These are phyloP conservation scores for Conchocele bisecta DNA, from an alignment of 2,888 invertebrate species.

Conservation along the genomic window DNA sequence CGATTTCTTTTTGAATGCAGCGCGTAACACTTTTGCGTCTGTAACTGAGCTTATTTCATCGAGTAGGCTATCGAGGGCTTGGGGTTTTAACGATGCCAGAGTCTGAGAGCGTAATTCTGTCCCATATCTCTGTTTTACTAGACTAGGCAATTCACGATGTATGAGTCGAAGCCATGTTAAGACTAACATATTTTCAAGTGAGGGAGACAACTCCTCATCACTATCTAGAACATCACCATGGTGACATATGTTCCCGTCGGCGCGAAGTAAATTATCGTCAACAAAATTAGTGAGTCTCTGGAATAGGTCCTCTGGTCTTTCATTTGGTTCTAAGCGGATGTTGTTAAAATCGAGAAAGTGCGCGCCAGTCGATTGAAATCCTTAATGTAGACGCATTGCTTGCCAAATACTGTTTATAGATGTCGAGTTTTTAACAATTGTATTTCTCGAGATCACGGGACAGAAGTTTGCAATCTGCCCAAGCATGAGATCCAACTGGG, in stretches of 20 bases:
- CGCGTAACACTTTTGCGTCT: not conserved
- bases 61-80: slow-evolving; percentile 23
- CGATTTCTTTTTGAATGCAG: not conserved
- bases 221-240: slow-evolving; percentile 32
- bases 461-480: slow-evolving; percentile 57
- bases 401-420: slow-evolving; percentile 44
- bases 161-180: slow-evolving; percentile 50
- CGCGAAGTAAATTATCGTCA: slow-evolving; percentile 44
- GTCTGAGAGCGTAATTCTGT: slow-evolving; percentile 51
- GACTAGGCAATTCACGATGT: slow-evolving; percentile 41
- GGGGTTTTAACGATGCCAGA: slow-evolving; percentile 28
- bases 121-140: slow-evolving; percentile 56
- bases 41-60: not conserved
- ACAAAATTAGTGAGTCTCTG: slow-evolving; percentile 49
- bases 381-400: slow-evolving; percentile 43
- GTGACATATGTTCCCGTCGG: slow-evolving; percentile 41
- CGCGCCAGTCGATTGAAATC: slow-evolving; percentile 48
- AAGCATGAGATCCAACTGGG: slow-evolving; percentile 43
- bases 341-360: slow-evolving; percentile 47
- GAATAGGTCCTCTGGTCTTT: slow-evolving; percentile 52
- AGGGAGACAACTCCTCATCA: slow-evolving; percentile 49
- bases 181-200: slow-evolving; percentile 47
- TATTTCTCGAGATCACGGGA: slow-evolving; percentile 34
- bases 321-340: slow-evolving; percentile 43
- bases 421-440: slow-evolving; percentile 48